phyloP scores from a whole-genome alignment of 2,888 invertebrate genomes.

The Timandra comae region DNA sequence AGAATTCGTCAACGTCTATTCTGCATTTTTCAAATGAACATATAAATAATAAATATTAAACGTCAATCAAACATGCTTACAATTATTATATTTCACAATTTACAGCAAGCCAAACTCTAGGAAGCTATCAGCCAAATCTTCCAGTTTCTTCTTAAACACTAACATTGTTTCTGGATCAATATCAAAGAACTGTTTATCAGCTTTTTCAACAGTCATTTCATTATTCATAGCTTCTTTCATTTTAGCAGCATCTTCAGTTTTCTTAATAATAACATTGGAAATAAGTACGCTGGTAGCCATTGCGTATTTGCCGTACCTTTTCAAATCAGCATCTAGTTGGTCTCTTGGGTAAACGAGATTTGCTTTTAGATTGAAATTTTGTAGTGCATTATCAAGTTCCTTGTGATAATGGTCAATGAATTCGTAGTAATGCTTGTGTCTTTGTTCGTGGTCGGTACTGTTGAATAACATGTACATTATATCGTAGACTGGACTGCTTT shows the following conservation, averaged over 20 bases:
- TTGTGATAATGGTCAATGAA: slow-evolving; percentile 23
- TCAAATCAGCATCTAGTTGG: slow-evolving; percentile 30
- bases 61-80: too few species aligned
- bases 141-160: slow-evolving; percentile 5
- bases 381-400: slow-evolving; percentile 28
- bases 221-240: background rate
- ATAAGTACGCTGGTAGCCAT: slow-evolving; percentile 20
- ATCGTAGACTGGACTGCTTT: slow-evolving; percentile 31
- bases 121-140: slow-evolving; percentile 13
- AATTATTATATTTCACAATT: too few species aligned
- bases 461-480: slow-evolving; percentile 35
- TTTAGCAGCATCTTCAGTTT: slow-evolving; percentile 22
- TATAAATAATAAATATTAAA: too few species aligned
- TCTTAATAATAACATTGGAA: slow-evolving; percentile 19
- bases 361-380: slow-evolving; percentile 26
- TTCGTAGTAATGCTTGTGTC: slow-evolving; percentile 25
- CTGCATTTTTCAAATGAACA: too few species aligned
- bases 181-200: background rate
- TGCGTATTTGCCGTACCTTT: slow-evolving; percentile 22
- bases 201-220: background rate
- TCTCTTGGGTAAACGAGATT: slow-evolving; percentile 28
- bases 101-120: slow-evolving; percentile 11
- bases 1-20: too few species aligned
- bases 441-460: slow-evolving; percentile 33
- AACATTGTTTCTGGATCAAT: background rate